Evolutionary conservation across 2,888 invertebrate species (phyloP).

Genomic region (Tenthredo distinguenda): DNA sequence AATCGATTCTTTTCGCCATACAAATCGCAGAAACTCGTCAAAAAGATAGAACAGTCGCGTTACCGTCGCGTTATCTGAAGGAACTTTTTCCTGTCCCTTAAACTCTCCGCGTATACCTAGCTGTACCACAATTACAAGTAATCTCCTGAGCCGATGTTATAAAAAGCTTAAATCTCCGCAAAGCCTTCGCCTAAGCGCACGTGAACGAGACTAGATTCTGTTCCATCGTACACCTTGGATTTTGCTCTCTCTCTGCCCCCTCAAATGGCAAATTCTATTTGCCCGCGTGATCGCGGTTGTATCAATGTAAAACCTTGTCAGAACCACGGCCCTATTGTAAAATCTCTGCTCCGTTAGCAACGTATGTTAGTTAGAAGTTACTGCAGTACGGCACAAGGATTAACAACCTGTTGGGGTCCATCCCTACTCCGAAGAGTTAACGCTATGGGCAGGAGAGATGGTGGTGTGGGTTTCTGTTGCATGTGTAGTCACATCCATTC

Average conservation of each 20-base stretch:
- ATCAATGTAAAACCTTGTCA: not conserved
- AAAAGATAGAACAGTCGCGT: not conserved
- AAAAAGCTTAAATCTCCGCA: constrained; percentile 30
- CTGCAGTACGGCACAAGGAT: constrained; percentile 16
- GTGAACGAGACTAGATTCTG: not conserved
- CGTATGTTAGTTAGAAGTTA: not conserved
- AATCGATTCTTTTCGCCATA: not conserved
- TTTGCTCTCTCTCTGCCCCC: not conserved
- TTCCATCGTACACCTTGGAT: constrained; percentile 16
- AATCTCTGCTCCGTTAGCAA: constrained; percentile 18
- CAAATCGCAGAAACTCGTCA: not conserved
- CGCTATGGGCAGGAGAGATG: not conserved
- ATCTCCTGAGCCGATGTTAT: not conserved
- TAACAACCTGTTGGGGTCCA: constrained; percentile 48
- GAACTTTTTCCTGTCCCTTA: not conserved
- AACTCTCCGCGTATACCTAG: not conserved
- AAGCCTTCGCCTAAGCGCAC: constrained; percentile 16
- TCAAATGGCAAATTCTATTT: not conserved
- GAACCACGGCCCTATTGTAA: constrained; percentile 11
- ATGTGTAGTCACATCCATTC: constrained; percentile 24
- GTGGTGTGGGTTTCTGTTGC: not conserved
- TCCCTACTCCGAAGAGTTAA: constrained; percentile 44
- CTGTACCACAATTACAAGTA: not conserved
- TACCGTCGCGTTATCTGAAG: not conserved
- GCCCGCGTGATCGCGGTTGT: not conserved